Evolutionary conservation across 2,888 invertebrate genomes (phyloP).

Genomic region (Neoitamus cyanurus): DNA sequence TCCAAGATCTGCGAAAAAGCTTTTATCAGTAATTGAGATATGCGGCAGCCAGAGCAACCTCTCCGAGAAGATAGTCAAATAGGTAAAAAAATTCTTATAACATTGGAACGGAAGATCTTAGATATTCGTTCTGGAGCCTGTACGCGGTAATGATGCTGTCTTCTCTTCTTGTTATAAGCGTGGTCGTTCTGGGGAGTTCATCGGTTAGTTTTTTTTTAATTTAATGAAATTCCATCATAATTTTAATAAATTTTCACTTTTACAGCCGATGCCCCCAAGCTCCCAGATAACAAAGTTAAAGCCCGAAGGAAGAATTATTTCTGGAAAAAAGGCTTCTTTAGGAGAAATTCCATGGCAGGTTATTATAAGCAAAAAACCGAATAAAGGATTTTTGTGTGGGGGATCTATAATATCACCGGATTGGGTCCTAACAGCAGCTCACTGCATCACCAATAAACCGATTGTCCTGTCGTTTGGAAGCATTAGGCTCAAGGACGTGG

Average conservation of each 20-base stretch:
- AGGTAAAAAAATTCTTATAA: background rate
- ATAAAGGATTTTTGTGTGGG: slow-evolving; percentile 33
- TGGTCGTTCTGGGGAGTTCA: background rate
- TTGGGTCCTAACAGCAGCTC: slow-evolving; percentile 35
- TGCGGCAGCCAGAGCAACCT: background rate
- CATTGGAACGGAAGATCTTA: background rate
- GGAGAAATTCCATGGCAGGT: slow-evolving; percentile 62
- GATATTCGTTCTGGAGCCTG: background rate
- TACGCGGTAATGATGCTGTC: background rate
- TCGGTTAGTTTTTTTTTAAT: background rate
- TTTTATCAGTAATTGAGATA: background rate
- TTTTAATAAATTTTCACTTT: background rate
- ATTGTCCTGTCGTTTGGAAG: background rate
- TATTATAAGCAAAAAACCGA: slow-evolving; percentile 58
- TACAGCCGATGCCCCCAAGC: background rate
- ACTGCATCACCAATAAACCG: background rate
- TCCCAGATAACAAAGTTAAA: background rate
- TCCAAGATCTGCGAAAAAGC: background rate
- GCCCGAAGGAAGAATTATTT: slow-evolving; percentile 15
- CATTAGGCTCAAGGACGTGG: background rate
- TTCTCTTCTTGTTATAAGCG: background rate
- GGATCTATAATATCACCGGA: slow-evolving; percentile 25
- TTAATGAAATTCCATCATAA: background rate
- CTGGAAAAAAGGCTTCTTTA: slow-evolving; percentile 20
- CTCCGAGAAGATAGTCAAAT: background rate